Conservation (phyloP, 2,888 invertebrate genomes). For the Aphrophora alni region DNA sequence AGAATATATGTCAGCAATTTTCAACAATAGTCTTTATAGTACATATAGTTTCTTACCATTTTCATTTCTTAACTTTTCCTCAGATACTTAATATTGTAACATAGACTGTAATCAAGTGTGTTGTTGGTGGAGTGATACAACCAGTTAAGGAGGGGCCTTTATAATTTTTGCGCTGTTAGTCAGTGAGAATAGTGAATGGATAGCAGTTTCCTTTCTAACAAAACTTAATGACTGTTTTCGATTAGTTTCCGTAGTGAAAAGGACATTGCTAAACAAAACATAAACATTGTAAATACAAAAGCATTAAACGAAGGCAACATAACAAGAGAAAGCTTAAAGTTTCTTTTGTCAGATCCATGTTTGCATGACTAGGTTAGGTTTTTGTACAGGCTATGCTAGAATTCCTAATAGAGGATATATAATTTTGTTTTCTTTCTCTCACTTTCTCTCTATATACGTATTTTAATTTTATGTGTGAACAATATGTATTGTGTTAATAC, state of each 20-base stretch:
- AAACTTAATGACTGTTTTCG: slow-evolving; percentile 6
- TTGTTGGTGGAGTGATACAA: slow-evolving; percentile 21
- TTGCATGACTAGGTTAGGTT: slow-evolving; percentile 35
- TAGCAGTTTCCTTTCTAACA: not conserved
- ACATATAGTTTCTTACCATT: not conserved
- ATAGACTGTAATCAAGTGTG: slow-evolving; percentile 18
- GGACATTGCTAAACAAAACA: not conserved
- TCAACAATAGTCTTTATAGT: slow-evolving; percentile 1
- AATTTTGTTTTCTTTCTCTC: not conserved
- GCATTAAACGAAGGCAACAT: not conserved
- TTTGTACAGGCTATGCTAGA: slow-evolving; percentile 33
- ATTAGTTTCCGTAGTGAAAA: not conserved
- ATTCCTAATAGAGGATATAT: slow-evolving; percentile 20
- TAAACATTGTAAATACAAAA: not conserved
- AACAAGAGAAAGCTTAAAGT: not conserved
- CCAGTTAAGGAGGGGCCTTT: slow-evolving; percentile 31
- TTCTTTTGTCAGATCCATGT: slow-evolving; percentile 9
- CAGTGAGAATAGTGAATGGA: not conserved
- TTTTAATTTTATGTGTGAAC: not conserved
- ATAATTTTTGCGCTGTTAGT: not conserved
- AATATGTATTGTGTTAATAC: slow-evolving; percentile 3
- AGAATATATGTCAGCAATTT: not conserved
- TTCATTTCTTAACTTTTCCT: not conserved
- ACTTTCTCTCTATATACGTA: not conserved
- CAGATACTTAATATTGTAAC: slow-evolving; percentile 6